phyloP scores from a whole-genome alignment of 2,888 invertebrate species.

The Epinotia ramella region DNA sequence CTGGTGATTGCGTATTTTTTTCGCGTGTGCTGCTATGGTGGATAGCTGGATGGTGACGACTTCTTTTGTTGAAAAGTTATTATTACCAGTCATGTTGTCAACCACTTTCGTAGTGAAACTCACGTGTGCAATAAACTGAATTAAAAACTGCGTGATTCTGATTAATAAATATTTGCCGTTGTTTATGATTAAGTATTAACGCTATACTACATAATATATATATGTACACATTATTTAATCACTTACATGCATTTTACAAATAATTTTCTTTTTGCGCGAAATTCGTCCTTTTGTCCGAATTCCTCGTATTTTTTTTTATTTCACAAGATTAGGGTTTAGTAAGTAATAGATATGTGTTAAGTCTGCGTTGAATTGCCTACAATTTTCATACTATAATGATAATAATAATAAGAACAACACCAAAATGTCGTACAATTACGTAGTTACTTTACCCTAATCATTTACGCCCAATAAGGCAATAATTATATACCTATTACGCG shows the following conservation, averaged over 20 bases:
- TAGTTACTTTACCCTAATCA: background rate
- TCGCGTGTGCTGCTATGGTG: background rate
- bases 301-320: too few species aligned
- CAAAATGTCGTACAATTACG: background rate
- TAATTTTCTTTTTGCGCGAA: too few species aligned
- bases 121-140: background rate
- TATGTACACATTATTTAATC: too few species aligned
- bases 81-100: background rate
- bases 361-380: background rate
- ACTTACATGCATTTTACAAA: too few species aligned
- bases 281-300: too few species aligned
- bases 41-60: background rate
- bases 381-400: background rate
- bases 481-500: background rate
- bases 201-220: too few species aligned
- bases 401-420: background rate
- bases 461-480: background rate
- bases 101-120: background rate
- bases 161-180: background rate
- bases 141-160: background rate
- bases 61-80: background rate
- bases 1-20: conserved; percentile 8
- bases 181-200: background rate
- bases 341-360: background rate
- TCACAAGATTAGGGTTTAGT: background rate